A percentile compares a stretch with the other conserved stretches of the same genome.
These are phyloP conservation scores for Acanthochromis polyacanthus DNA, from an alignment of 2,113 vertebrate genomes.

Conservation along the genomic window DNA sequence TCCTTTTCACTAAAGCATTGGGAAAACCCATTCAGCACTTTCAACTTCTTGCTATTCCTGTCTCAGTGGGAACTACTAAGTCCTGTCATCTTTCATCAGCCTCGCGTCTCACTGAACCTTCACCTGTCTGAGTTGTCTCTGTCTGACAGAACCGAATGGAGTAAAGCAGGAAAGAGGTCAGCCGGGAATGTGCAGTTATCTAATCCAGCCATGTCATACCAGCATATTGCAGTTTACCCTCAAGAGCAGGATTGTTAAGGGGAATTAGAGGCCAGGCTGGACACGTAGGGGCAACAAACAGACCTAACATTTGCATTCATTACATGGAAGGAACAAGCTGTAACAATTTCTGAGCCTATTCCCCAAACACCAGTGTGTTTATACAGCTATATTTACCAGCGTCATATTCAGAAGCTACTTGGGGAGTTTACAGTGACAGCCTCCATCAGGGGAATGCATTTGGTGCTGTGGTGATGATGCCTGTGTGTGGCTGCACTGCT, in stretches of 20 bases:
- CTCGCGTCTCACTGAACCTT: not conserved
- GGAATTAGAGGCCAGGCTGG: slow-evolving; percentile 8
- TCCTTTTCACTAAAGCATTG: slow-evolving; percentile 21
- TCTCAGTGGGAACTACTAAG: not conserved
- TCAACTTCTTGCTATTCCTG: not conserved
- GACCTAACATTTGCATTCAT: slow-evolving; percentile 26
- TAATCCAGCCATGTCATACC: slow-evolving; percentile 19
- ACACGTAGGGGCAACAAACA: slow-evolving; percentile 6
- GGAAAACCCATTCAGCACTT: slow-evolving; percentile 4
- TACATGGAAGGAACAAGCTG: slow-evolving; percentile 12
- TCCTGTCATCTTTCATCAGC: not conserved
- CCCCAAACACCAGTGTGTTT: slow-evolving; percentile 57
- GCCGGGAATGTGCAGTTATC: slow-evolving; percentile 26
- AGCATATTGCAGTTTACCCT: slow-evolving; percentile 22
- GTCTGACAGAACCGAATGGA: slow-evolving; percentile 2
- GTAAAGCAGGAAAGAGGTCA: not conserved
- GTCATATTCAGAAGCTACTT: slow-evolving; percentile 32
- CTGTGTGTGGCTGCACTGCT: not conserved
- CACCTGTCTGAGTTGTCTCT: not conserved
- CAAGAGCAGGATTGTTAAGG: slow-evolving; percentile 37
- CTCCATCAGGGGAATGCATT: slow-evolving; percentile 12
- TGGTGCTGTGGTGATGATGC: not conserved
- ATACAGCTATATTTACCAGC: slow-evolving; percentile 42
- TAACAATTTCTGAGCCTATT: slow-evolving; percentile 28
- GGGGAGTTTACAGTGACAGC: slow-evolving; percentile 41